phyloP scores from a whole-genome alignment of 2,888 invertebrate genomes.

The Orgyia antiqua region DNA sequence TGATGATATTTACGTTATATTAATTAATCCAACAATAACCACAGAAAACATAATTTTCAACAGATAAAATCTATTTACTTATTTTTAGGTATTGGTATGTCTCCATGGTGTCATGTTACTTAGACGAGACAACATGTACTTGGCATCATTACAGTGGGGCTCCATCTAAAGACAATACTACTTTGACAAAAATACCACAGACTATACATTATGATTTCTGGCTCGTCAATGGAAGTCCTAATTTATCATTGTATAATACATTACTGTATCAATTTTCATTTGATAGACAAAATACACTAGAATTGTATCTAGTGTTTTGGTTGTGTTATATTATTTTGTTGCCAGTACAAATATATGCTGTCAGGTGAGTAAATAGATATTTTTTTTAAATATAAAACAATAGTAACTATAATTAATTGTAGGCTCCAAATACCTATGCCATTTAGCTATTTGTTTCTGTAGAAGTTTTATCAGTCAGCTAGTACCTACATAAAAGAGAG shows the following conservation, averaged over 20 bases:
- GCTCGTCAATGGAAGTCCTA: constrained; percentile 97
- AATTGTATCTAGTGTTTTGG: constrained; percentile 93
- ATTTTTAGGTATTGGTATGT: constrained; percentile 99
- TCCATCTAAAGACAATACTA: constrained; percentile 49
- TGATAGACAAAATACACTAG: constrained; percentile 94
- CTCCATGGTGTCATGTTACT: constrained; percentile 94
- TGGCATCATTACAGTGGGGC: constrained; percentile 86
- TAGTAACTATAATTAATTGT: too few relatives aligned
- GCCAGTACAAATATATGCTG: constrained; percentile 94
- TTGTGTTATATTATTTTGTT: constrained; percentile 90
- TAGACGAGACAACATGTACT: constrained; percentile 86
- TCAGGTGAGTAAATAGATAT: constrained; percentile 57
- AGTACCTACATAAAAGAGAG: too few relatives aligned
- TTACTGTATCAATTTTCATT: constrained; percentile 97
- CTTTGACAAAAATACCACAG: constrained; percentile 53
- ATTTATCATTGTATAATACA: constrained; percentile 89
- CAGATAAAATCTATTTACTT: too few relatives aligned
- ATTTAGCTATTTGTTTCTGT: too few relatives aligned
- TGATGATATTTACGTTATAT: too few relatives aligned
- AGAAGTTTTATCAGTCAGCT: too few relatives aligned
- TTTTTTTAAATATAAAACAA: too few relatives aligned
- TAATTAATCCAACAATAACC: too few relatives aligned
- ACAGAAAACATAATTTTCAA: too few relatives aligned
- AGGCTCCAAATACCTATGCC: too few relatives aligned
- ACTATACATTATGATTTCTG: constrained; percentile 89